Evolutionary conservation across 2,797 vertebrate species (phyloP).

Genomic region (Bradypodion ventrale): DNA sequence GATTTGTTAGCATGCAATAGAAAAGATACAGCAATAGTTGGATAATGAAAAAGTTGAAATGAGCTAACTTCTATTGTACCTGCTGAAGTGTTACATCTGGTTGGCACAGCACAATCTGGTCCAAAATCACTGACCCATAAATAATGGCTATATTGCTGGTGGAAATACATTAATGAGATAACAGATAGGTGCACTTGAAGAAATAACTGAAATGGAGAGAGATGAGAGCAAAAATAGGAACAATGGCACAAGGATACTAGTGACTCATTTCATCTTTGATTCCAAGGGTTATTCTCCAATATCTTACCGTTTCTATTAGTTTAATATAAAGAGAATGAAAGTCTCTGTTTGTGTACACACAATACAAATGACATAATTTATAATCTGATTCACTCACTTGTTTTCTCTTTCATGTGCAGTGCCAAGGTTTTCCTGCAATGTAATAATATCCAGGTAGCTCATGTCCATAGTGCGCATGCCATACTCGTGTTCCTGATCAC

Average conservation of each 20-base stretch:
- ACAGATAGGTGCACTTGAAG: not conserved
- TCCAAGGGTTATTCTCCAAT: not conserved
- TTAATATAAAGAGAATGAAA: no score
- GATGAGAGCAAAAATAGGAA: not conserved
- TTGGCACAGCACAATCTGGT: not conserved
- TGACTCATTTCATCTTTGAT: not conserved
- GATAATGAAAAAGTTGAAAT: conserved; percentile 35
- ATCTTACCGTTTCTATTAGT: not conserved
- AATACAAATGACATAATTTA: not conserved
- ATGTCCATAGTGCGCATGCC: no score
- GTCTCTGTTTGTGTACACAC: no score
- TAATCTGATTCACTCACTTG: not conserved
- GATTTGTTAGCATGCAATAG: conserved; percentile 21
- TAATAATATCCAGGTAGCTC: not conserved
- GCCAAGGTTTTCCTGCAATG: not conserved
- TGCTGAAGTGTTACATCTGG: conserved; percentile 11
- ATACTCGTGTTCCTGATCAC: no score
- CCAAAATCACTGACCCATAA: not conserved
- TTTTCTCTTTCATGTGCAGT: not conserved
- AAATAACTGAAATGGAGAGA: not conserved
- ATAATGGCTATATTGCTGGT: not conserved
- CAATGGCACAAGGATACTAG: no score
- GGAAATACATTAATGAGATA: not conserved
- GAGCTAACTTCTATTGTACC: not conserved
- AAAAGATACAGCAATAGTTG: not conserved